phyloP scores from a whole-genome alignment of 2,113 vertebrate species.

The Anhinga anhinga region DNA sequence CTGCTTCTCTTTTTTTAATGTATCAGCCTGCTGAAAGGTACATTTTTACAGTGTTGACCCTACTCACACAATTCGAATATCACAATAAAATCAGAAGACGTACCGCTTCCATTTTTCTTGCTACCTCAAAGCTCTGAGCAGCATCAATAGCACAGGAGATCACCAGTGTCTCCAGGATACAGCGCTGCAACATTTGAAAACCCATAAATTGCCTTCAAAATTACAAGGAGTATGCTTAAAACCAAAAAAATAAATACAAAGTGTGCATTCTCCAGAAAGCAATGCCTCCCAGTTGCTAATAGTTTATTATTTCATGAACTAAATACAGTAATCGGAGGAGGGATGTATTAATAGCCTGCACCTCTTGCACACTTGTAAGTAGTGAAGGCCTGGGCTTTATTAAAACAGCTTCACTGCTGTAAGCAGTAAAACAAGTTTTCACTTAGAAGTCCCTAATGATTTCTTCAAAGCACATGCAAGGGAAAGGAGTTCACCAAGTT shows the following conservation, averaged over 20 bases:
- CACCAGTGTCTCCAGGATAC: neutral
- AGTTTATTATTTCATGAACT: neutral
- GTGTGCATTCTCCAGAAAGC: neutral
- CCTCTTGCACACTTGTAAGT: neutral
- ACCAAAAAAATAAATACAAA: neutral
- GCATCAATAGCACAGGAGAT: neutral
- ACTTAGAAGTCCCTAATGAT: neutral
- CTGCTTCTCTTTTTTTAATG: neutral
- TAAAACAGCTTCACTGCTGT: neutral
- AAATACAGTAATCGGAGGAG: conserved; percentile 1
- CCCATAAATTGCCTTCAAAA: neutral
- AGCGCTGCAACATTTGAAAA: neutral
- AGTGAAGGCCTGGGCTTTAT: neutral
- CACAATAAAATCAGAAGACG: neutral
- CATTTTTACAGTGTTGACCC: neutral
- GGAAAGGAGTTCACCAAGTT: neutral
- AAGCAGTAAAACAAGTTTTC: neutral
- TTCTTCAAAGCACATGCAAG: neutral
- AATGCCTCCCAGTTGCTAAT: neutral
- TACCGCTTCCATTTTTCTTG: neutral
- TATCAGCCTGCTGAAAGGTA: neutral
- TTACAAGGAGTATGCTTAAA: neutral
- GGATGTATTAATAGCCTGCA: conserved; percentile 24
- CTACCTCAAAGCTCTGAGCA: neutral
- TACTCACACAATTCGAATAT: neutral